Evolutionary conservation across 1,140 invertebrate genomes (phyloP).

Genomic region (Zaprionus gabonicus): DNA sequence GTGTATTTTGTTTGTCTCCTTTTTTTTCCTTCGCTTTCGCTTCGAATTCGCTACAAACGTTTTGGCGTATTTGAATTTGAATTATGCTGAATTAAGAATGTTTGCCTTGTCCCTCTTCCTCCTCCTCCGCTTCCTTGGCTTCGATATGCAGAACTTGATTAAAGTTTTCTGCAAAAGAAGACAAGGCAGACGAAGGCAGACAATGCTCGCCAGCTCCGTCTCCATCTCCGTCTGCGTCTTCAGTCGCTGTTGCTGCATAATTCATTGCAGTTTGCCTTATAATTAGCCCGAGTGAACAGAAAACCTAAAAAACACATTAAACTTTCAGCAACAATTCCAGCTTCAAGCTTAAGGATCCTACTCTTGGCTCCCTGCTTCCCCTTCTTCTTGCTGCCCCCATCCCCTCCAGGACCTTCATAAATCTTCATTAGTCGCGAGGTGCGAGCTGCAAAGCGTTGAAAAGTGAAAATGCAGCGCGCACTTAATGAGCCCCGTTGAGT

Average conservation of each 20-base stretch:
- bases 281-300: constrained; percentile 53
- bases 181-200: constrained; percentile 44
- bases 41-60: constrained; percentile 34
- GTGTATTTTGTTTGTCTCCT: constrained; percentile 10
- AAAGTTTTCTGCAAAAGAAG: constrained; percentile 54
- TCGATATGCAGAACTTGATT: constrained; percentile 80
- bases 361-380: constrained; percentile 31
- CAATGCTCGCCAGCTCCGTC: constrained; percentile 47
- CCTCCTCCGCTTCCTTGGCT: constrained; percentile 35
- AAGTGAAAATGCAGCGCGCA: constrained; percentile 79
- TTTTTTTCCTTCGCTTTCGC: background rate
- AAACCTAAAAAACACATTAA: constrained; percentile 77
- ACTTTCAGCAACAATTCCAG: constrained; percentile 66
- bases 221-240: constrained; percentile 25
- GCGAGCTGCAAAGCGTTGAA: constrained; percentile 73
- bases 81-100: constrained; percentile 78
- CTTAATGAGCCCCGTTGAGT: constrained; percentile 80
- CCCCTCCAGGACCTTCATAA: constrained; percentile 62
- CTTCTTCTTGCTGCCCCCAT: too few relatives aligned
- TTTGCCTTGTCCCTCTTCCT: constrained; percentile 49
- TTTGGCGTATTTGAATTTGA: constrained; percentile 77
- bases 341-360: constrained; percentile 55
- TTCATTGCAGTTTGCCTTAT: constrained; percentile 77
- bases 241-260: constrained; percentile 67
- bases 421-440: constrained; percentile 67